phyloP scores from a whole-genome alignment of 2,888 invertebrate species.

The Fragum fragum region DNA sequence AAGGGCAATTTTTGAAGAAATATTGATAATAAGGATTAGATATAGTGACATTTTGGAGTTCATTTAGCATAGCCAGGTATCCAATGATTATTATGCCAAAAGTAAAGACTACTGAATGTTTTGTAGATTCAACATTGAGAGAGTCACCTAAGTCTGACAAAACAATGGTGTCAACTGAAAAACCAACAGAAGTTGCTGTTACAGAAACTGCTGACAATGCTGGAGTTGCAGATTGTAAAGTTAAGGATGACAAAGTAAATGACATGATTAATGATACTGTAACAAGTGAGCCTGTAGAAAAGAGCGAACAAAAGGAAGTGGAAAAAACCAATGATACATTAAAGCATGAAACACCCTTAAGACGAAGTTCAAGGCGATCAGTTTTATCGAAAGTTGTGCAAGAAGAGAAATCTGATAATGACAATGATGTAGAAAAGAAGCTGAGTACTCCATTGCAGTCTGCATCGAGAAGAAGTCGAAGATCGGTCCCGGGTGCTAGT shows the following conservation, averaged over 20 bases:
- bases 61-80: too few species aligned
- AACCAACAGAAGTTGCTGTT: neutral
- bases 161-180: too few species aligned
- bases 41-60: too few species aligned
- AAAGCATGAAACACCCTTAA: conserved; percentile 13
- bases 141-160: too few species aligned
- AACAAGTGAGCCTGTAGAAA: neutral
- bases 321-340: neutral
- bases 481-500: neutral
- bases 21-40: too few species aligned
- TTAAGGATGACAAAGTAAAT: too few species aligned
- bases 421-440: neutral
- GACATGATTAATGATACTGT: too few species aligned
- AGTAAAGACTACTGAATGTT: too few species aligned
- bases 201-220: neutral
- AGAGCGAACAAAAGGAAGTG: neutral
- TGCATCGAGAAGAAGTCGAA: neutral
- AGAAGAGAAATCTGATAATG: conserved; percentile 11
- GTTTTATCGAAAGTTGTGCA: conserved; percentile 18
- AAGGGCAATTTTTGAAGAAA: too few species aligned
- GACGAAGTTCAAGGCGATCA: conserved; percentile 50
- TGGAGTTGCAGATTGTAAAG: neutral
- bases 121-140: too few species aligned
- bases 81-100: too few species aligned
- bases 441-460: neutral